phyloP scores from a whole-genome alignment of 1,140 invertebrate genomes.

The Patella vulgata region DNA sequence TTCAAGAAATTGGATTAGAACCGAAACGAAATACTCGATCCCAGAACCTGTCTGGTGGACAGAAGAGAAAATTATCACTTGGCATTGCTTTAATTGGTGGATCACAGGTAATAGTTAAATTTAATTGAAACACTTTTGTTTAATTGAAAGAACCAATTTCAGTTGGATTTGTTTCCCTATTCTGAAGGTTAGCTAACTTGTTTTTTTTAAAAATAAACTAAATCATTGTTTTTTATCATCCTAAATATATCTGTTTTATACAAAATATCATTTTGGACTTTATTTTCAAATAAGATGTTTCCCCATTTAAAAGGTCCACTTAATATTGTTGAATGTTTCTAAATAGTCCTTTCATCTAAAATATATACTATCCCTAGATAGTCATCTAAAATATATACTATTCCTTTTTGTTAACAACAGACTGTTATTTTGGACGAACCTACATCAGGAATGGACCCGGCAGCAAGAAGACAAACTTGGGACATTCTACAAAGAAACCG shows the following conservation, averaged over 20 bases:
- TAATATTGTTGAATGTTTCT: too few relatives aligned
- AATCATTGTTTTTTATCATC: too few relatives aligned
- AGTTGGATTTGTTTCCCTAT: too few relatives aligned
- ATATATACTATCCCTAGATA: too few relatives aligned
- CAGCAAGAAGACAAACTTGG: slow-evolving; percentile 89
- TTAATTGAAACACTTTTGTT: neutral
- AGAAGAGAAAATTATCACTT: slow-evolving; percentile 66
- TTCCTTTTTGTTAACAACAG: neutral
- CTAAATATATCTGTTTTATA: neutral
- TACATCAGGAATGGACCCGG: slow-evolving; percentile 96
- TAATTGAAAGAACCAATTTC: neutral
- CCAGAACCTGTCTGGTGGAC: slow-evolving; percentile 71
- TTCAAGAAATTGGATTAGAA: slow-evolving; percentile 69
- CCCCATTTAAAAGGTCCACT: too few relatives aligned
- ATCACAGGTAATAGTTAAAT: slow-evolving; percentile 40
- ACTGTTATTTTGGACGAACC: too few relatives aligned
- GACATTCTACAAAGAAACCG: slow-evolving; percentile 69
- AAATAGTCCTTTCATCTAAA: too few relatives aligned
- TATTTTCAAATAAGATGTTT: neutral
- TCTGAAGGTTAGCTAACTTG: too few relatives aligned
- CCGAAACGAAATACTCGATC: slow-evolving; percentile 75
- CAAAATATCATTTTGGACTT: too few relatives aligned
- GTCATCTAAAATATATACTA: neutral
- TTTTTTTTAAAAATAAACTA: too few relatives aligned
- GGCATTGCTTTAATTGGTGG: slow-evolving; percentile 68